Percentiles rank a stretch among this genome's conserved stretches.
phyloP scores from a whole-genome alignment of 2,888 invertebrate genomes.

The Coremacera marginata region DNA sequence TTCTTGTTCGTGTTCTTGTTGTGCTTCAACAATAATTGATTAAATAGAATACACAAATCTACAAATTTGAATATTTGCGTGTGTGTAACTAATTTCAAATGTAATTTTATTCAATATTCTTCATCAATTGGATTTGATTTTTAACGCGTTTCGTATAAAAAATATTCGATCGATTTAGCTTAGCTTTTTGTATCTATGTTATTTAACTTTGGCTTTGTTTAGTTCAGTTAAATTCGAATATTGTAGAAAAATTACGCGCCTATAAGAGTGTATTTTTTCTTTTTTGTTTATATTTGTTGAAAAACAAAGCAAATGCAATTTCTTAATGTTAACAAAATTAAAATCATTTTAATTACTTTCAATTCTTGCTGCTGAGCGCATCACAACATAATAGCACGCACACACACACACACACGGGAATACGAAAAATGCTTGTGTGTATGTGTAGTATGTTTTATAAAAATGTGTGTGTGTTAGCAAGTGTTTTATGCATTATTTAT shows the following conservation, averaged over 20 bases:
- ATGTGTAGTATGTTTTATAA: slow-evolving; percentile 15
- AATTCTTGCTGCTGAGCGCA: slow-evolving; percentile 21
- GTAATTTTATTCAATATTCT: not conserved
- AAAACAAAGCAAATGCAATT: slow-evolving; percentile 30
- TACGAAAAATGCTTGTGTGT: slow-evolving; percentile 21
- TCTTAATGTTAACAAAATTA: slow-evolving; percentile 24
- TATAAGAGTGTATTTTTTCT: not conserved
- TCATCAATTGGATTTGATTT: not conserved
- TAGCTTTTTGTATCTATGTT: slow-evolving; percentile 19
- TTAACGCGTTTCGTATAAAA: slow-evolving; percentile 25
- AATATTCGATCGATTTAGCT: slow-evolving; percentile 37
- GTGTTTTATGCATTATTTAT: slow-evolving; percentile 33
- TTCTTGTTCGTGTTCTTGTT: slow-evolving; percentile 24
- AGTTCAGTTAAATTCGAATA: slow-evolving; percentile 39
- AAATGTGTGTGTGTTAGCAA: slow-evolving; percentile 4
- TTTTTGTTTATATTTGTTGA: not conserved
- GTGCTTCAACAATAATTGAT: slow-evolving; percentile 35
- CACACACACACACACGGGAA: slow-evolving; percentile 1
- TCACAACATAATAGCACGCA: slow-evolving; percentile 10
- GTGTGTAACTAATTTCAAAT: slow-evolving; percentile 14
- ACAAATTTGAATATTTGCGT: not conserved
- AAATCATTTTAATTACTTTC: slow-evolving; percentile 28
- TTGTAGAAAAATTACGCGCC: slow-evolving; percentile 20
- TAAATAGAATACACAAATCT: not conserved
- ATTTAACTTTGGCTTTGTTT: slow-evolving; percentile 39